Evolutionary conservation across 2,797 vertebrate genomes (phyloP).

Genomic region (Typhlichthys eigenmanni): DNA sequence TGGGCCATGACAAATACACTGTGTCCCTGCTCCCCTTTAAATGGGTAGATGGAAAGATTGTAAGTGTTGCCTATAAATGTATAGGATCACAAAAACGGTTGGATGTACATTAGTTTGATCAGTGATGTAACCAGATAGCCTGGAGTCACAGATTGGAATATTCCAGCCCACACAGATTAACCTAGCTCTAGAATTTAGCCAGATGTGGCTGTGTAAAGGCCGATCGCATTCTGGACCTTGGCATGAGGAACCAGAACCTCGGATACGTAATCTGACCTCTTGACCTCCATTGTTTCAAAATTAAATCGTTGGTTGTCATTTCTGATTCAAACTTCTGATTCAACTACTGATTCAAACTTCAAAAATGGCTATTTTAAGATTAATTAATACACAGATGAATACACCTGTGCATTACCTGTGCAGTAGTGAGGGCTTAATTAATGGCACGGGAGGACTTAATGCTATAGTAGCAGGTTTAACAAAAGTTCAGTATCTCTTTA

Average conservation of each 20-base stretch:
- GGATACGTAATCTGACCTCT: too few species aligned
- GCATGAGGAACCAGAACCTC: neutral
- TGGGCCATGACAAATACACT: slow-evolving; percentile 51
- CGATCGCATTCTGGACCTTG: neutral
- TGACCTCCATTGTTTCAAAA: too few species aligned
- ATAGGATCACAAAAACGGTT: slow-evolving; percentile 21
- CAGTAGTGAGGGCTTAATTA: too few species aligned
- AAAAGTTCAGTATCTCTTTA: neutral
- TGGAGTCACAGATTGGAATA: slow-evolving; percentile 12
- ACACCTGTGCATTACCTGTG: too few species aligned
- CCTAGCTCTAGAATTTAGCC: slow-evolving; percentile 7
- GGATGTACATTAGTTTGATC: slow-evolving; percentile 3
- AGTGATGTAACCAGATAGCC: neutral
- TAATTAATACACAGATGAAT: too few species aligned
- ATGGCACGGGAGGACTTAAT: too few species aligned
- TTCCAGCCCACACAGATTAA: too few species aligned
- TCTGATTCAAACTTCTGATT: too few species aligned
- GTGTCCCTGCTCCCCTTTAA: slow-evolving; percentile 52
- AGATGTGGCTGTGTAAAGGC: neutral
- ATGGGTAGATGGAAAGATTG: slow-evolving; percentile 39
- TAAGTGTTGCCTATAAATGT: slow-evolving; percentile 30
- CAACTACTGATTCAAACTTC: too few species aligned
- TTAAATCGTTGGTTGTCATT: too few species aligned
- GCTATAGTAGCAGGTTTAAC: too few species aligned
- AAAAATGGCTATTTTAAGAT: too few species aligned